Conservation (phyloP, 2,113 vertebrate genomes). For the Sigmodon hispidus region DNA sequence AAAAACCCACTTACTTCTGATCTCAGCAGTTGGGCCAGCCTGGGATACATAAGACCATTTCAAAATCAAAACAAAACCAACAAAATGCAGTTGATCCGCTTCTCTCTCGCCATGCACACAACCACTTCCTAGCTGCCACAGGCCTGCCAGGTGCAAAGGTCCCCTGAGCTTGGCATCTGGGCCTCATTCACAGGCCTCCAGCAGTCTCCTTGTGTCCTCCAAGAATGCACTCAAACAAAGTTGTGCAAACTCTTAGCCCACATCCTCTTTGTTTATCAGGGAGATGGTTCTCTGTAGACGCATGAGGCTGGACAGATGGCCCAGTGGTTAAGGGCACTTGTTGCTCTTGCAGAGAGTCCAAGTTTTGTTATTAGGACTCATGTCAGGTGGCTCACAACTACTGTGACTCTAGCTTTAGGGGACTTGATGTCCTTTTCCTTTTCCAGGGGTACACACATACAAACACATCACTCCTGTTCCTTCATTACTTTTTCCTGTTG, state of each 20-base stretch:
- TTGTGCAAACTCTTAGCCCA: neutral
- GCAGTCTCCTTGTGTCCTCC: too few species aligned
- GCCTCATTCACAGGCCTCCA: neutral
- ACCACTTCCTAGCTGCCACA: too few species aligned
- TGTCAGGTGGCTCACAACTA: neutral
- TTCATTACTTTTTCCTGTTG: neutral
- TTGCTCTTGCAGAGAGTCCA: neutral
- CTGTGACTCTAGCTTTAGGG: neutral
- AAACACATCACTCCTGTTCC: neutral
- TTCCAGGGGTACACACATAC: neutral
- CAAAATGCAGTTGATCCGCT: neutral
- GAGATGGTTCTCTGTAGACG: neutral
- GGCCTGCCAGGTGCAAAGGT: accelerated
- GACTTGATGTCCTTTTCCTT: neutral
- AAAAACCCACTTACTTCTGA: neutral
- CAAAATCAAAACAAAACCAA: neutral
- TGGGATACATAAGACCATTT: neutral
- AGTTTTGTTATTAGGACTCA: neutral
- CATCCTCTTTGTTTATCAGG: neutral
- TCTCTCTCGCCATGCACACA: neutral
- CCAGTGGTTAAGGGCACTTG: neutral
- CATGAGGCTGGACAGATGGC: neutral
- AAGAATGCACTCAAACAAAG: neutral
- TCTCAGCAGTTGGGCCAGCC: neutral
- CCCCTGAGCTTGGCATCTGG: neutral